Evolutionary conservation across 1,140 invertebrate species (phyloP).

Genomic region (Drosophila mayri): DNA sequence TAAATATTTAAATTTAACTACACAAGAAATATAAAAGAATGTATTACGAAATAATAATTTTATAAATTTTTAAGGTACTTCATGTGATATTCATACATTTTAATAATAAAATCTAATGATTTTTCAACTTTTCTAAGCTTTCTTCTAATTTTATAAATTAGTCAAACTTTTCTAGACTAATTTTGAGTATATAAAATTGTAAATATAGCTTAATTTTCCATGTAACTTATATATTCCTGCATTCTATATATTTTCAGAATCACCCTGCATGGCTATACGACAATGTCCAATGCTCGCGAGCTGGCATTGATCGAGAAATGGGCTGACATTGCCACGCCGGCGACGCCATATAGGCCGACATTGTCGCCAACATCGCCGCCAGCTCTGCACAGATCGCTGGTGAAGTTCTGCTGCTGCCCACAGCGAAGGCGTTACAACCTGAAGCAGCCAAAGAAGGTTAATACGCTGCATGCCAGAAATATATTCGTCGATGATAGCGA

Average conservation of each 20-base stretch:
- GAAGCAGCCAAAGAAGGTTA: slow-evolving; percentile 70
- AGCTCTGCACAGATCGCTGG: slow-evolving; percentile 58
- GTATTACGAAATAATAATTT: background rate
- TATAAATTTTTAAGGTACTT: background rate
- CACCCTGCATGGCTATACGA: slow-evolving; percentile 79
- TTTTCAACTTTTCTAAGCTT: background rate
- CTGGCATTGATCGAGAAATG: slow-evolving; percentile 84
- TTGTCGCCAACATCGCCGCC: slow-evolving; percentile 79
- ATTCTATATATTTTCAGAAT: slow-evolving; percentile 55
- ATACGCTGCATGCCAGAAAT: slow-evolving; percentile 79
- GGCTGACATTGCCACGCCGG: slow-evolving; percentile 81
- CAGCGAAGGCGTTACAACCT: slow-evolving; percentile 78
- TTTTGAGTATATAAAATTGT: background rate
- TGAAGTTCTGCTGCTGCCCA: slow-evolving; percentile 81
- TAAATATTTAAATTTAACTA: background rate
- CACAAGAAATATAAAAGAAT: too few relatives aligned
- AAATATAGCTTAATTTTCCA: too few relatives aligned
- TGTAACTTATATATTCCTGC: background rate
- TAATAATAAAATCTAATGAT: background rate
- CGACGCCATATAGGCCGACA: slow-evolving; percentile 70
- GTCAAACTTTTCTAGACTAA: background rate
- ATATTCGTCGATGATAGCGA: slow-evolving; percentile 81
- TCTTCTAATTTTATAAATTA: too few relatives aligned
- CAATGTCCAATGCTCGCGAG: slow-evolving; percentile 84
- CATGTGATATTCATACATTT: background rate